Base-by-base conservation (phyloP, 2,113 vertebrate genomes). In the Chrysemys picta region DNA sequence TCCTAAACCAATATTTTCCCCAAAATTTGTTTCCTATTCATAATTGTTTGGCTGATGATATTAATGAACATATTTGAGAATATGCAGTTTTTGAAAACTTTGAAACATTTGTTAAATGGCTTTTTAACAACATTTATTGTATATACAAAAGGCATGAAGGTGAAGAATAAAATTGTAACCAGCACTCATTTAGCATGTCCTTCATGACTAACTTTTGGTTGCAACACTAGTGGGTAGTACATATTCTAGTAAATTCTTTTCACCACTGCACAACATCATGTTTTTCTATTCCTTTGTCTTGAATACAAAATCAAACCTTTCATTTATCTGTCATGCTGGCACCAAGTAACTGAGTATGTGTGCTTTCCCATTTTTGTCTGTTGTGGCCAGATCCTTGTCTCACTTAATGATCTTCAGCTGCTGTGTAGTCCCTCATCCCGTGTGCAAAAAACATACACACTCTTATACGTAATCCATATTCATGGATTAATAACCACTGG, bases 91-190 rank as follows among this genome's bases (percentile, higher is more conserved):
- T 92, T 2, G 45, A 90, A 88, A 82, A 24, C 1, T 35, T 86
- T 10, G 3, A 54, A 83, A 1, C 1, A 25, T 91, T 76, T 82
- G 8, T 76, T 52, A 80, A 93, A 91, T 78, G 82, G 75, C 21
- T 42, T 24, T 8, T 80, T 80, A 38, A 65, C 1, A 1, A 8
- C 4, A 49, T 5, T 54, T 11, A 38, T 78, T 17, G 21, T 50
- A 3, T 29, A 47, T 57, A 14, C 16, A 90, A 94, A 93, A 93
- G 35, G 0, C 2, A 5, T 38, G n/a, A n/a, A 0, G 0, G 0
- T 89, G 5, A 89, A 50, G 5, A 9, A 80, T 21, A 80, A 96
- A 93, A 14, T 38, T 91, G 6, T 86, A 4, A 12, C 78, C 89
- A 12, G 45, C 22, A 49, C 11, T 72, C 42, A 87, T 22, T n/a